Evolutionary conservation across 64 coral and sea anemone genomes (phyloP).

Genomic region (Anthopleura sola): DNA sequence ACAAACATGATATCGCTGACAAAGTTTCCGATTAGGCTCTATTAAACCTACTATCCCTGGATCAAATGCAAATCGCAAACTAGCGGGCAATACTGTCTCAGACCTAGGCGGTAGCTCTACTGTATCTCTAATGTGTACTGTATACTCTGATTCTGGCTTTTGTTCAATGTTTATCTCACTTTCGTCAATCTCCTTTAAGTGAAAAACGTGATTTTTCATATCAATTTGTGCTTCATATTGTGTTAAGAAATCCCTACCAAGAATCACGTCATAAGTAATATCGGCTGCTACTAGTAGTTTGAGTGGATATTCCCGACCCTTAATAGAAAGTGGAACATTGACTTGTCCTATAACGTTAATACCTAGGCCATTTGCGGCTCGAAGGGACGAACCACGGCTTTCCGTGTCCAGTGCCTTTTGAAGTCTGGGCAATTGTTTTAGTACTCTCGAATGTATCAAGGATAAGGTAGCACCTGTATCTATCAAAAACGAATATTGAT

Average conservation of each 20-base stretch:
- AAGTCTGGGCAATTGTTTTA: neutral
- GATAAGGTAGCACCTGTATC: neutral
- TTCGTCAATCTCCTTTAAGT: neutral
- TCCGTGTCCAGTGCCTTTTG: neutral
- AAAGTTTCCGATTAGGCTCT: neutral
- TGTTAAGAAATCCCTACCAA: constrained; percentile 32
- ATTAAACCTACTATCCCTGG: neutral
- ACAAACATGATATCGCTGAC: neutral
- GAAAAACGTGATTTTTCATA: neutral
- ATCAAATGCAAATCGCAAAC: neutral
- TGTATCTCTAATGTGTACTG: neutral
- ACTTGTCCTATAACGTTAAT: constrained; percentile 27
- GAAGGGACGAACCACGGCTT: neutral
- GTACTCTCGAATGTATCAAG: neutral
- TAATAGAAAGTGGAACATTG: neutral
- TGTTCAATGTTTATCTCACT: too few species aligned
- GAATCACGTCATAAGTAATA: constrained; percentile 35
- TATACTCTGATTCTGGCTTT: neutral
- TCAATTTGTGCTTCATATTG: constrained; percentile 25
- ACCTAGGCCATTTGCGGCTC: constrained; percentile 16
- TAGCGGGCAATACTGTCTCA: neutral
- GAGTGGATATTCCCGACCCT: constrained; percentile 11
- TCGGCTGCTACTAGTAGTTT: neutral
- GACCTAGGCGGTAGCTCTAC: neutral
- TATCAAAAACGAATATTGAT: neutral